phyloP scores from a whole-genome alignment of 2,797 vertebrate genomes.

The Helarctos malayanus region DNA sequence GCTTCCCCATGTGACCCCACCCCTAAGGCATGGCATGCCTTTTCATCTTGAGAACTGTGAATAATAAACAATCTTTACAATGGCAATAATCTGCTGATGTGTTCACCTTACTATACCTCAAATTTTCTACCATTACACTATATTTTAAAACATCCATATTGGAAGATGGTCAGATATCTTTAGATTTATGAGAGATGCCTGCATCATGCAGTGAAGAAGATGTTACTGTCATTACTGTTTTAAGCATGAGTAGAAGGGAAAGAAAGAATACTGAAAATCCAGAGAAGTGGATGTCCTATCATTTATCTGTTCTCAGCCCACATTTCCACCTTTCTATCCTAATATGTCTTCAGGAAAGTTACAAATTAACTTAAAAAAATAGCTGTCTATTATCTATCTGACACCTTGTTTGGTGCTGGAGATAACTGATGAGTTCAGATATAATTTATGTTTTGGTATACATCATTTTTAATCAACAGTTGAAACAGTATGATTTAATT shows the following conservation, averaged over 20 bases:
- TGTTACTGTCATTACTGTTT: background rate
- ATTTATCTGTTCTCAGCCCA: background rate
- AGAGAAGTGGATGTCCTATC: background rate
- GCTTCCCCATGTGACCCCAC: background rate
- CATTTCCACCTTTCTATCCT: background rate
- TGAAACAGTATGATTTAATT: background rate
- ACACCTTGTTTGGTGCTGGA: background rate
- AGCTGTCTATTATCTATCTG: background rate
- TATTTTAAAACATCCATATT: background rate
- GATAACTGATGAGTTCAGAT: background rate
- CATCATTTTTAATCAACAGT: background rate
- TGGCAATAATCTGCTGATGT: background rate
- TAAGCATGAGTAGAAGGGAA: background rate
- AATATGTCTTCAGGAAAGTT: background rate
- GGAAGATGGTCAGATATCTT: background rate
- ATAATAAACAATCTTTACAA: background rate
- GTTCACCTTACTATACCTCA: background rate
- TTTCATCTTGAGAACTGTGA: background rate
- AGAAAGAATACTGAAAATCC: background rate
- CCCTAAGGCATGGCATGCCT: background rate
- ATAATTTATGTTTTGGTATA: constrained; percentile 15
- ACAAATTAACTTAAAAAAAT: background rate
- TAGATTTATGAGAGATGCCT: background rate
- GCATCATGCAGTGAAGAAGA: background rate
- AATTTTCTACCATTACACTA: background rate